These are phyloP conservation scores for Ophiothrix spiculata DNA, from an alignment of 35 echinoderm and acorn worm species.

Conservation along the genomic window DNA sequence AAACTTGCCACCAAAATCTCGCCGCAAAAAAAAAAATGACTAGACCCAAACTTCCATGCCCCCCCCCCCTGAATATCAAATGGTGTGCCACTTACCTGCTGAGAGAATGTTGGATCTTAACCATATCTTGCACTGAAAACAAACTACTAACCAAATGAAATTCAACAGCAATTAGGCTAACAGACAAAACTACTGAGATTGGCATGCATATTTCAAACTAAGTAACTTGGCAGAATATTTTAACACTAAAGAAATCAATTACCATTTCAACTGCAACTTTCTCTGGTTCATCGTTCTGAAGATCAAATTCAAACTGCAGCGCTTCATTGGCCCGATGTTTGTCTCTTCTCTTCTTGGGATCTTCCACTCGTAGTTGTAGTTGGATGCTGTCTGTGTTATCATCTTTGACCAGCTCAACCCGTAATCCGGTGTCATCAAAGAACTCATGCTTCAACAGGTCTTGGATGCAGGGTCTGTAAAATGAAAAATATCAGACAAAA, in stretches of 20 bases:
- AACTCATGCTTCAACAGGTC: constrained; percentile 90
- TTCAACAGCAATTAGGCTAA: too few species aligned
- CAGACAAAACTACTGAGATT: too few species aligned
- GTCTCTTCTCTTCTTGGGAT: constrained; percentile 96
- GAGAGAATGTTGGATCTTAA: too few species aligned
- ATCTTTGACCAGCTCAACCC: constrained; percentile 90
- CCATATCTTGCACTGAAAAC: not conserved
- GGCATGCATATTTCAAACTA: too few species aligned
- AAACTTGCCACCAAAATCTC: too few species aligned
- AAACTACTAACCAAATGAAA: too few species aligned
- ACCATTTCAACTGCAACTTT: constrained; percentile 98
- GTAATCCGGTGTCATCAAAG: constrained; percentile 98
- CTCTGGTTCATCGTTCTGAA: constrained; percentile 90
- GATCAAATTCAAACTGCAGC: constrained; percentile 92
- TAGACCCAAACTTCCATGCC: too few species aligned
- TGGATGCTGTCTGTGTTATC: constrained; percentile 77
- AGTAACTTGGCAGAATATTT: too few species aligned
- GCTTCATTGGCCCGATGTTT: constrained; percentile 98
- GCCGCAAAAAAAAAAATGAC: too few species aligned
- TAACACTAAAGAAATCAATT: too few species aligned
- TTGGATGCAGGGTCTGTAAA: constrained; percentile 69
- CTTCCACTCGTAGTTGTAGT: constrained; percentile 81
- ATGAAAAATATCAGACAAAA: not conserved
- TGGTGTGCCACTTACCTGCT: too few species aligned
- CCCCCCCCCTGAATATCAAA: too few species aligned